Conservation (phyloP, 2,888 invertebrate genomes). For the Sepiola atlantica region DNA sequence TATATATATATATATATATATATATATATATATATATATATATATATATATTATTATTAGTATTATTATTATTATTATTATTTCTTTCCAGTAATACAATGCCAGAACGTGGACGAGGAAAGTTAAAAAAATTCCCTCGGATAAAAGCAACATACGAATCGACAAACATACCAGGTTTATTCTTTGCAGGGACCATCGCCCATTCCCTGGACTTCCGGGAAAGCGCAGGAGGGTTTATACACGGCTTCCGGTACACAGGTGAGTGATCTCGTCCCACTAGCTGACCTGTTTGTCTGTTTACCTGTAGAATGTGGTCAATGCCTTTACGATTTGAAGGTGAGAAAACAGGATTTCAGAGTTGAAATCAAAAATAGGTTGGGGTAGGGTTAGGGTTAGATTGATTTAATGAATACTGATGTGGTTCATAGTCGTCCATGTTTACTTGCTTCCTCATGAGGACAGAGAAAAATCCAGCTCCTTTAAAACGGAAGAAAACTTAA, state of each 20-base stretch:
- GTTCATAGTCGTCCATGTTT: no score
- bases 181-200: slow-evolving; percentile 73
- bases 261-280: slow-evolving; percentile 48
- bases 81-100: slow-evolving; percentile 54
- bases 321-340: no score
- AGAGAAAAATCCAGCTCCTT: no score
- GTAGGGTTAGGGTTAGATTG: background rate
- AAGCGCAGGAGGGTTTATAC: slow-evolving; percentile 76
- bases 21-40: slow-evolving; percentile 16
- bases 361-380: no score
- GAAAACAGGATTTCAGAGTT: no score
- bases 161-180: slow-evolving; percentile 69
- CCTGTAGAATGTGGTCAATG: no score
- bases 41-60: slow-evolving; percentile 35
- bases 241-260: slow-evolving; percentile 77
- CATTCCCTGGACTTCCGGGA: slow-evolving; percentile 76
- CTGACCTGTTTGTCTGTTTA: no score
- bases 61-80: background rate
- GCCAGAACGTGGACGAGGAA: slow-evolving; percentile 55
- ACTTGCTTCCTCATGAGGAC: no score
- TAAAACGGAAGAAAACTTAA: no score
- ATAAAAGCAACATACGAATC: slow-evolving; percentile 74
- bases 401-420: no score
- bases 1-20: slow-evolving; percentile 33
- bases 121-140: slow-evolving; percentile 72